Conservation (phyloP, 2,888 invertebrate genomes). For the Drosophila barbarae region DNA sequence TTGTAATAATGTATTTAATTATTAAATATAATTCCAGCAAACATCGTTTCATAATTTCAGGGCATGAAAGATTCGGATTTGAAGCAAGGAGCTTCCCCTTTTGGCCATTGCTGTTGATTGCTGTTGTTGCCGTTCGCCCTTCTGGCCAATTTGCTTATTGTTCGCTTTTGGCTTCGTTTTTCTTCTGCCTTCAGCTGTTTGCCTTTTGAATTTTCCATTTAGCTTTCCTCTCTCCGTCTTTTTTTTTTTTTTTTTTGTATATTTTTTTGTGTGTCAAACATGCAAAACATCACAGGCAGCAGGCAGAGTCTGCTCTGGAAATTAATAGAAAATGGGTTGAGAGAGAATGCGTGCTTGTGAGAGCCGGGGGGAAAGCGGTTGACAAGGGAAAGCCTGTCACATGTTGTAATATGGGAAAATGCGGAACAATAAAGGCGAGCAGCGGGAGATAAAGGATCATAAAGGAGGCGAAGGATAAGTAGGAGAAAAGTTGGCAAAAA, state of each 20-base stretch:
- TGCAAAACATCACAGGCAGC: conserved; percentile 38
- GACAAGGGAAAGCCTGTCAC: conserved; percentile 14
- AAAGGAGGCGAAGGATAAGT: conserved; percentile 29
- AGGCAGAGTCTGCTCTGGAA: conserved; percentile 21
- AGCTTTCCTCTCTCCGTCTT: not conserved
- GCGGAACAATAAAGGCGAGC: conserved; percentile 14
- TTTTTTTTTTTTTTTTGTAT: conserved; percentile 13
- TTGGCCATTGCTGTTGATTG: conserved; percentile 30
- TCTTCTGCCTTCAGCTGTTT: conserved; percentile 3
- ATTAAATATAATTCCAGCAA: not conserved
- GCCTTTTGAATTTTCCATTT: conserved; percentile 28
- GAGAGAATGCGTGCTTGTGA: conserved; percentile 15
- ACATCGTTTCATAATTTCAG: not conserved
- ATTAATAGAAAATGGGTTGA: conserved; percentile 38
- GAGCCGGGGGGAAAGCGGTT: not conserved
- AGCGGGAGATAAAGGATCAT: conserved; percentile 22
- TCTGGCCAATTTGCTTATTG: conserved; percentile 64
- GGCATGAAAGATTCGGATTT: conserved; percentile 10
- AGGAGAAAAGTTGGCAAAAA: conserved; percentile 45
- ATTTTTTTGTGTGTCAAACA: conserved; percentile 39
- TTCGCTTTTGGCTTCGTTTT: conserved; percentile 48
- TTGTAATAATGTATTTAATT: not conserved
- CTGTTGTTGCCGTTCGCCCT: conserved; percentile 47
- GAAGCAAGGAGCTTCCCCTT: not conserved
- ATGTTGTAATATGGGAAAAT: conserved; percentile 23